Evolutionary conservation across 2,113 vertebrate genomes (phyloP).

Genomic region (Festucalex cinctus): DNA sequence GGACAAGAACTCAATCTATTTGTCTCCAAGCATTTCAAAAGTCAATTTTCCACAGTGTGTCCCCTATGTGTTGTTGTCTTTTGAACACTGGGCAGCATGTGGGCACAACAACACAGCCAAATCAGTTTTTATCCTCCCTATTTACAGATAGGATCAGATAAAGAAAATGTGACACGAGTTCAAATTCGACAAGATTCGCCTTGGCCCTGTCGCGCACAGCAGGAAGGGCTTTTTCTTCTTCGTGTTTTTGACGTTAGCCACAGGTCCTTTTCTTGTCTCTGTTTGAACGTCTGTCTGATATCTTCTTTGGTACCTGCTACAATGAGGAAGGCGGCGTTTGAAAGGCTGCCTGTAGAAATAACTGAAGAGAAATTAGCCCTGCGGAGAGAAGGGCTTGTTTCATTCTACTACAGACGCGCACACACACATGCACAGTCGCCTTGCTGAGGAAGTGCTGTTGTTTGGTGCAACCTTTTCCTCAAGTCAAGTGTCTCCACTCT

Average conservation of each 20-base stretch:
- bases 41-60: background rate
- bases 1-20: background rate
- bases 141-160: conserved; percentile 2
- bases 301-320: conserved; percentile 5
- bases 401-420: conserved; percentile 11
- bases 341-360: conserved; percentile 19
- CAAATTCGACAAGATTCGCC: conserved; percentile 5
- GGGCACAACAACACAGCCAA: background rate
- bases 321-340: conserved; percentile 13
- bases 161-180: background rate
- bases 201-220: background rate
- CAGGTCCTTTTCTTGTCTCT: conserved; percentile 34
- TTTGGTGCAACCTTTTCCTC: conserved; percentile 16
- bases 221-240: background rate
- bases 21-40: background rate
- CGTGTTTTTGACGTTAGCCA: conserved; percentile 17
- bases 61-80: background rate
- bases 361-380: conserved; percentile 21
- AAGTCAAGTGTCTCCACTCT: conserved; percentile 16
- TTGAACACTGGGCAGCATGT: background rate
- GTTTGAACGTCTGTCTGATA: conserved; percentile 21
- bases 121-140: background rate
- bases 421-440: background rate
- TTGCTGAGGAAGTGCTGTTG: conserved; percentile 13
- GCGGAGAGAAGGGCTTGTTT: conserved; percentile 24